Conservation (phyloP, 2,888 invertebrate genomes). For the Eupeodes latifasciatus region DNA sequence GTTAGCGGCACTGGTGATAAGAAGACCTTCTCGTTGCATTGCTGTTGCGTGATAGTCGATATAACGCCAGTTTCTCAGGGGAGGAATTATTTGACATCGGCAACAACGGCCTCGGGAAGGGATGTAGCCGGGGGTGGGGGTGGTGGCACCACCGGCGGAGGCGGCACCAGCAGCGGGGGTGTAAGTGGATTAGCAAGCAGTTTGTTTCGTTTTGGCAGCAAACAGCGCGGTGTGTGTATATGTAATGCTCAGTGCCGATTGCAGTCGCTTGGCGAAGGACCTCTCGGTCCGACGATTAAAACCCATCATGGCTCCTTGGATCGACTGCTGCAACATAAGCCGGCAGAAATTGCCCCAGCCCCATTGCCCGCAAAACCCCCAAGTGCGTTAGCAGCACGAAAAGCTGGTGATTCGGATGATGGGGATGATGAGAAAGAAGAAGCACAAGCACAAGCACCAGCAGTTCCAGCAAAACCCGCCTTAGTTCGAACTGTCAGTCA, state of each 20-base stretch:
- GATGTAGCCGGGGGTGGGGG: constrained; percentile 83
- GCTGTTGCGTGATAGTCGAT: constrained; percentile 85
- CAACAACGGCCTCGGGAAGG: constrained; percentile 84
- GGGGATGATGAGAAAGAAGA: constrained; percentile 79
- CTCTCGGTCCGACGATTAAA: constrained; percentile 81
- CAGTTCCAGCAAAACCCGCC: constrained; percentile 67
- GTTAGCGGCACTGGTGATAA: constrained; percentile 83
- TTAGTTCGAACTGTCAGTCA: constrained; percentile 80
- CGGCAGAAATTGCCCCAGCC: constrained; percentile 29
- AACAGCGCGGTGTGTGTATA: constrained; percentile 83
- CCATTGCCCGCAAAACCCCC: constrained; percentile 78
- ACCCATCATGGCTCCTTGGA: constrained; percentile 83
- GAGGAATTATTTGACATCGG: constrained; percentile 84
- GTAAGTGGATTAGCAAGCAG: constrained; percentile 83
- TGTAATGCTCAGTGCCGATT: constrained; percentile 83
- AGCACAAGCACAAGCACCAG: constrained; percentile 72
- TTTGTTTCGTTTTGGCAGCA: constrained; percentile 83
- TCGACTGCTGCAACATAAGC: constrained; percentile 82
- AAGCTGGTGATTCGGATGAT: constrained; percentile 78
- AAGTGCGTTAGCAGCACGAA: constrained; percentile 79
- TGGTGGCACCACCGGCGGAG: constrained; percentile 80
- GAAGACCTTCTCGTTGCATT: constrained; percentile 84
- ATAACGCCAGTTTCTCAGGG: constrained; percentile 84
- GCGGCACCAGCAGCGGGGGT: constrained; percentile 80
- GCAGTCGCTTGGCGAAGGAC: constrained; percentile 81